Base-by-base conservation (phyloP, 35 echinoderm and acorn worm genomes). In the Ophiothrix spiculata region DNA sequence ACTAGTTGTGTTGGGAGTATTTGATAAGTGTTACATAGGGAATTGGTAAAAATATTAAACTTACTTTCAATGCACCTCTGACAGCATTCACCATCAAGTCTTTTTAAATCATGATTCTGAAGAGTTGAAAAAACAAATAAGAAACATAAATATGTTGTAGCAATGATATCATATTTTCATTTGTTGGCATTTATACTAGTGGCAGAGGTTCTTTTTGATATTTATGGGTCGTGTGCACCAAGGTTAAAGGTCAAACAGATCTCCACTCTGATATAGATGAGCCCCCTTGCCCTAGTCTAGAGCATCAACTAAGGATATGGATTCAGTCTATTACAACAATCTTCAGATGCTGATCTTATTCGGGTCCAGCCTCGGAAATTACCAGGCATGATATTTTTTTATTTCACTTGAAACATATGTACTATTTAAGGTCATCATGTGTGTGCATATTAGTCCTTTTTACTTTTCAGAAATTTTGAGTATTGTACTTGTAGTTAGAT, bases 21-120 rank as follows among this genome's bases (percentile, higher is more conserved):
- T 11, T 11, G 45, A 54, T 8, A 54, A 21, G 21, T 8, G 21
- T 54, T 21, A 54, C 8, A 54, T 21, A 54, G 8, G 21, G 45
- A 54, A 21, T 69, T 13, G 11, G 56, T 4, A 38, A 75, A 37
- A 74, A 39, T 25, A 28, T 39, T 35, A 16, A 0, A 90, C 90
- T 92, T 87, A 92, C 90, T 92, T 81, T 92, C 90, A 75, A 87
- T 78, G 29, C 90, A 92, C 32, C 77, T 54, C 35, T 46, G 49
- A 75, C 87, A 89, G 31, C 87, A 89, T 40, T 89, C 87, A 19
- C 79, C 87, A 6, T 64, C 36, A n/a, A 38, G 40, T 40, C 23
- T 81, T 31, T 89, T 64, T 78, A 89, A 64, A 37, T 80, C 79
- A 74, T 56, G 79, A 75, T 89, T 74, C 87, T 89, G 86, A 11